phyloP scores from a whole-genome alignment of 37 sponge, comb jelly and placozoan species.

The Oopsacas minuta region DNA sequence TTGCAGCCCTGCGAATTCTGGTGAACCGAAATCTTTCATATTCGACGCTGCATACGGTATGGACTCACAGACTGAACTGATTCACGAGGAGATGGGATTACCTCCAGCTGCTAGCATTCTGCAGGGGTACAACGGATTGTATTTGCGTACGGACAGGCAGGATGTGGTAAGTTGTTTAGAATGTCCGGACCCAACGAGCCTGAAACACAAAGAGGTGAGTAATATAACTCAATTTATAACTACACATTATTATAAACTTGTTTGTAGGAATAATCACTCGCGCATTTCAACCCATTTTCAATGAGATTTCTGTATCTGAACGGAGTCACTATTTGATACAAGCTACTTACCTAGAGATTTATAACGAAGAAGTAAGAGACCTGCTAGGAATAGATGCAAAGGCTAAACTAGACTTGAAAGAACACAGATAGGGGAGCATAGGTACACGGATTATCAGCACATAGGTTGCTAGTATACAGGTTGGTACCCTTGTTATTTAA shows the following conservation, averaged over 20 bases:
- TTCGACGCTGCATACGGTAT: constrained; percentile 83
- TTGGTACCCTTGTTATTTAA: neutral
- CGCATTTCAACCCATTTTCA: constrained; percentile 86
- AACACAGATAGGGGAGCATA: constrained; percentile 87
- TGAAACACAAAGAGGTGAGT: constrained; percentile 50
- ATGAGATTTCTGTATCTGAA: constrained; percentile 43
- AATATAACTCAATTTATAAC: neutral
- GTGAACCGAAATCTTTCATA: constrained; percentile 61
- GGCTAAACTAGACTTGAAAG: constrained; percentile 63
- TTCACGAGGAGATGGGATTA: constrained; percentile 87
- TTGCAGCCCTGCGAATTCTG: neutral
- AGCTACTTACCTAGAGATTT: constrained; percentile 88
- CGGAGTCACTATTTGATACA: constrained; percentile 59
- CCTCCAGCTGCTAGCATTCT: constrained; percentile 77
- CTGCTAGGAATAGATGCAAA: constrained; percentile 69
- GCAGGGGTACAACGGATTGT: constrained; percentile 84
- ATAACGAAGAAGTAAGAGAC: constrained; percentile 93
- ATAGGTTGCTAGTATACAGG: constrained; percentile 35
- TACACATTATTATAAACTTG: neutral
- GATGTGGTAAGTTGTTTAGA: constrained; percentile 89
- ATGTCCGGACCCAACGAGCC: constrained; percentile 88
- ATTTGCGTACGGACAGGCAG: constrained; percentile 98
- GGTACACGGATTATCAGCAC: constrained; percentile 56
- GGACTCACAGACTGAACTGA: constrained; percentile 55
- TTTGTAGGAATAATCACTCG: constrained; percentile 56